Percentiles rank a stretch among this genome's conserved stretches.
Conservation (phyloP, 1,140 invertebrate species). For the Drosophila teissieri region DNA sequence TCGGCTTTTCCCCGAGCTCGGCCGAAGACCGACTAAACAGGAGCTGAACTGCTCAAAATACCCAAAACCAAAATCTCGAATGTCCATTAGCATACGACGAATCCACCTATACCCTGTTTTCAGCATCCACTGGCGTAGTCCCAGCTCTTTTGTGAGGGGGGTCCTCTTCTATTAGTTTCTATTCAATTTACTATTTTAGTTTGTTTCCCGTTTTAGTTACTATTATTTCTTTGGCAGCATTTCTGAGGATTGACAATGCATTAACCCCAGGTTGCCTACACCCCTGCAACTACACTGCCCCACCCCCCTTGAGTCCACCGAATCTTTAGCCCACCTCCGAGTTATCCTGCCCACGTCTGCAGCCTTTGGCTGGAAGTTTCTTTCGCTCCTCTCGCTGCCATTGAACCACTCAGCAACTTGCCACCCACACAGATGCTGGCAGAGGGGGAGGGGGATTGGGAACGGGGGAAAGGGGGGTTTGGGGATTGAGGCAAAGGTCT, state of each 20-base stretch:
- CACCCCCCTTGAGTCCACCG: background rate
- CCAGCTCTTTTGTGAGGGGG: background rate
- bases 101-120: conserved; percentile 40
- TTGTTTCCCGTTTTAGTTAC: background rate
- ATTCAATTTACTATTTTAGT: background rate
- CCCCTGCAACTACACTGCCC: background rate
- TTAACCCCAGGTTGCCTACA: background rate
- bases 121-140: background rate
- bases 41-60: conserved; percentile 80
- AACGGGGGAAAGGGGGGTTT: background rate
- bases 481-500: background rate
- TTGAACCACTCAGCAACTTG: conserved; percentile 34
- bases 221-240: background rate
- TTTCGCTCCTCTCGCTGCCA: conserved; percentile 28
- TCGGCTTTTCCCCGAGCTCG: conserved; percentile 73
- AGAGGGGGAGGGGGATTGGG: background rate
- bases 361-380: conserved; percentile 43
- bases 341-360: conserved; percentile 42
- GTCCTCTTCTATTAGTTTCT: no score
- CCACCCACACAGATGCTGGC: conserved; percentile 26
- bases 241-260: no score
- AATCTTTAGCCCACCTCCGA: conserved; percentile 3
- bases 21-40: conserved; percentile 39
- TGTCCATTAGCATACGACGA: conserved; percentile 81
- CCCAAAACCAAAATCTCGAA: conserved; percentile 82